phyloP scores from a whole-genome alignment of 2,113 vertebrate species.

The Pseudois nayaur region DNA sequence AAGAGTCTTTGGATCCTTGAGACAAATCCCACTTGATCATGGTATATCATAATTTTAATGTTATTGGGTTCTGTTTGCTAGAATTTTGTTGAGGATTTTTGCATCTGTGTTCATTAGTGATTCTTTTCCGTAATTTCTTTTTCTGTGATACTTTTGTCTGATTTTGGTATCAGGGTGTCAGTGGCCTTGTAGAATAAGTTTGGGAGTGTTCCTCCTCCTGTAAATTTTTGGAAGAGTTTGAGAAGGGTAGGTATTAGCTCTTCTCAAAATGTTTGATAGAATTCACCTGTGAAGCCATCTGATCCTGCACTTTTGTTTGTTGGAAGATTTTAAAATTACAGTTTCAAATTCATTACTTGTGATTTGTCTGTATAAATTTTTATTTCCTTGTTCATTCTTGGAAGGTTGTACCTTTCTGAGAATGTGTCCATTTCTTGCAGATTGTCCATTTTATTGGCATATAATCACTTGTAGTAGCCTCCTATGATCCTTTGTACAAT shows the following conservation, averaged over 20 bases:
- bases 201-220: neutral
- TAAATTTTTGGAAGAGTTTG: neutral
- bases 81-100: neutral
- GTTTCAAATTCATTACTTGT: neutral
- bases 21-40: neutral
- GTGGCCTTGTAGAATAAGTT: neutral
- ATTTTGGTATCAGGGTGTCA: neutral
- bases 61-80: neutral
- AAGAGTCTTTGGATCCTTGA: neutral
- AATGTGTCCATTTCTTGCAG: neutral
- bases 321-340: neutral
- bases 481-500: neutral
- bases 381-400: neutral
- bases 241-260: neutral
- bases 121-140: neutral
- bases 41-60: neutral
- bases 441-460: neutral
- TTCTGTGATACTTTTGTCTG: neutral
- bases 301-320: neutral
- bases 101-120: neutral
- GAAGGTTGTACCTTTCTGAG: neutral
- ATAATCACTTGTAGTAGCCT: neutral
- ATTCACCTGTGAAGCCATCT: neutral
- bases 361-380: neutral
- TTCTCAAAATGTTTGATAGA: neutral